phyloP scores from a whole-genome alignment of 2,888 invertebrate species.

The Coronaproctus castanopsis region DNA sequence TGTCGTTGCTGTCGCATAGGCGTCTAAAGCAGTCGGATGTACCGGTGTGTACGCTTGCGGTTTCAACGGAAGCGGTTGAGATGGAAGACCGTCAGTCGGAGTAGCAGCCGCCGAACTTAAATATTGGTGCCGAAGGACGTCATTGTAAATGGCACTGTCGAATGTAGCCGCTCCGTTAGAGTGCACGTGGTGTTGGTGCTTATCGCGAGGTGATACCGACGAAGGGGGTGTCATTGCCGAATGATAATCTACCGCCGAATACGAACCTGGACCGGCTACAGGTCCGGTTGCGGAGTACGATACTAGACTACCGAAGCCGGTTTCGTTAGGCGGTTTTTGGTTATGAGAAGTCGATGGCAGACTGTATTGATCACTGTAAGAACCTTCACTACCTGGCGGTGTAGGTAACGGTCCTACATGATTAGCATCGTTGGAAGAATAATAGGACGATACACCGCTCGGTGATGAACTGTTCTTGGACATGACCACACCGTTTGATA shows the following conservation, averaged over 20 bases:
- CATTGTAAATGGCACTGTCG: conserved; percentile 19
- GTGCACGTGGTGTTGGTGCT: conserved; percentile 30
- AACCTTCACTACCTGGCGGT: conserved; percentile 31
- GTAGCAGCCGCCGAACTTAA: conserved; percentile 40
- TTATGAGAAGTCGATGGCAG: conserved; percentile 21
- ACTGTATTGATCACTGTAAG: conserved; percentile 38
- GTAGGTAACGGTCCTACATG: conserved; percentile 51
- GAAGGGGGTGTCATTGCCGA: conserved; percentile 92
- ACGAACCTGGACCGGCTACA: conserved; percentile 29
- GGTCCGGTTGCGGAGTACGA: conserved; percentile 32
- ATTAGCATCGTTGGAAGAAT: conserved; percentile 36
- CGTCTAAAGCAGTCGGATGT: conserved; percentile 30
- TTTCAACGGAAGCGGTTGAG: conserved; percentile 56
- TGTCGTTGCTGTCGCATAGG: conserved; percentile 28
- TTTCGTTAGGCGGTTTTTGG: conserved; percentile 27
- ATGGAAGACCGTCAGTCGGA: conserved; percentile 35
- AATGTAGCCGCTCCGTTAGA: conserved; percentile 15
- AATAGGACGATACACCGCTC: conserved; percentile 27
- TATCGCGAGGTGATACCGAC: conserved; percentile 87
- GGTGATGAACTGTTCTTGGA: conserved; percentile 21
- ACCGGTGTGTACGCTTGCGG: conserved; percentile 70
- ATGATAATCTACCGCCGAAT: conserved; percentile 44
- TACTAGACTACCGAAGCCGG: conserved; percentile 37
- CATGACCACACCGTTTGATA: conserved; percentile 26
- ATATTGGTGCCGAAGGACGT: conserved; percentile 40